These are phyloP conservation scores for Nemotelus nigrinus DNA, from an alignment of 2,888 invertebrate genomes.

Conservation along the genomic window DNA sequence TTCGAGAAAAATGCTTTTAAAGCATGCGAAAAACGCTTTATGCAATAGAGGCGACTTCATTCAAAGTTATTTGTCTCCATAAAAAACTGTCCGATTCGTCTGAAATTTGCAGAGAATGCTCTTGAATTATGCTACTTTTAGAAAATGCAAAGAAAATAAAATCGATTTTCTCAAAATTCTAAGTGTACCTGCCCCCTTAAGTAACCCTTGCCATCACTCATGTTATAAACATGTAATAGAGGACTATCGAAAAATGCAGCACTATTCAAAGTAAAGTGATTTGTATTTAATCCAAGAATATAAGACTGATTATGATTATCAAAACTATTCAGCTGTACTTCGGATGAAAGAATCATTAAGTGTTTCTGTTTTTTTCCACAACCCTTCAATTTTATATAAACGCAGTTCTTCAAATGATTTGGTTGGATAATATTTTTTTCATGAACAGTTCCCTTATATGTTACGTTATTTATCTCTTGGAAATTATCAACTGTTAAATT, in stretches of 20 bases:
- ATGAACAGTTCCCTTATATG: conserved; percentile 4
- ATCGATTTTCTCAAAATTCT: no score
- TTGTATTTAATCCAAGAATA: neutral
- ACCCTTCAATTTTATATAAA: conserved; percentile 1
- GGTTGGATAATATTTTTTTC: conserved; percentile 4
- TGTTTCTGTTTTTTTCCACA: neutral
- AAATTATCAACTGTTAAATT: conserved; percentile 1
- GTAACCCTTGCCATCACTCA: neutral
- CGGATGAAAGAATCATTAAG: conserved; percentile 6
- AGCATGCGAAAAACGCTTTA: no score
- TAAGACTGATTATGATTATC: conserved; percentile 9
- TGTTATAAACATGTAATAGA: conserved; percentile 3
- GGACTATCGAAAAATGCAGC: conserved; percentile 3
- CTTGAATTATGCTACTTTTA: no score
- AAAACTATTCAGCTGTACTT: conserved; percentile 1
- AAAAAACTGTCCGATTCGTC: no score
- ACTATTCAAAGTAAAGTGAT: neutral
- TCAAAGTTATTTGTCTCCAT: no score
- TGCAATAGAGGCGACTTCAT: no score
- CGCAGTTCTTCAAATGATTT: neutral
- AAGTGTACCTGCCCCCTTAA: neutral
- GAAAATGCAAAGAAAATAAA: no score
- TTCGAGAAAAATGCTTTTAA: no score
- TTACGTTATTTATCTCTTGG: conserved; percentile 4
- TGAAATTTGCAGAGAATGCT: no score